Evolutionary conservation across 2,797 vertebrate species (phyloP).

Genomic region (Moxostoma hubbsi): DNA sequence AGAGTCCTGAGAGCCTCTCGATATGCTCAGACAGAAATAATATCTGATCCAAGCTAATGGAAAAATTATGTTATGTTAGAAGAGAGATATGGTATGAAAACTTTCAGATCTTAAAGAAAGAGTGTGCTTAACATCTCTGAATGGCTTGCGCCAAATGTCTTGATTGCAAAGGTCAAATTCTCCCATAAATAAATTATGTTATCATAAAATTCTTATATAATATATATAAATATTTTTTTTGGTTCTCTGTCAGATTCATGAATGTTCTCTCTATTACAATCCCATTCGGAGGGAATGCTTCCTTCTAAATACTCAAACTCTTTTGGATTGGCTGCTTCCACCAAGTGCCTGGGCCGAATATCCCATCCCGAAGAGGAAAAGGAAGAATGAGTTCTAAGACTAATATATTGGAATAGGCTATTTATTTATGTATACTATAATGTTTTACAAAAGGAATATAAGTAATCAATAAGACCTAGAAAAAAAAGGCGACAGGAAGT

Average conservation of each 20-base stretch:
- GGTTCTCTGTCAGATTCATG: background rate
- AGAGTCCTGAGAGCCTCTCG: background rate
- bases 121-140: no score
- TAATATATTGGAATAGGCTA: background rate
- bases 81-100: no score
- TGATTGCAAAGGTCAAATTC: no score
- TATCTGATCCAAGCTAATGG: constrained; percentile 92
- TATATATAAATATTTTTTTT: background rate
- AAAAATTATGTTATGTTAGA: constrained; percentile 40
- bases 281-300: constrained; percentile 92
- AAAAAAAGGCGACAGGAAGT: no score
- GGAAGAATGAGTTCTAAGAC: constrained; percentile 37
- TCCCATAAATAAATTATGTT: background rate
- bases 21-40: constrained; percentile 41
- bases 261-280: constrained; percentile 80
- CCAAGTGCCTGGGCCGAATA: constrained; percentile 83
- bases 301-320: constrained; percentile 83
- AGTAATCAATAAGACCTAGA: no score
- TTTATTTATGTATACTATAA: background rate
- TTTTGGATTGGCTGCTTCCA: constrained; percentile 79
- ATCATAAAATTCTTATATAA: background rate
- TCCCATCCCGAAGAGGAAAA: constrained; percentile 77
- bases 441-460: no score
- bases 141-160: no score
- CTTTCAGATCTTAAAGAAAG: no score